Evolutionary conservation across 2,888 invertebrate species (phyloP), one percentile per base, ranked within the genome.

Genomic region (Hartigia nigra): DNA sequence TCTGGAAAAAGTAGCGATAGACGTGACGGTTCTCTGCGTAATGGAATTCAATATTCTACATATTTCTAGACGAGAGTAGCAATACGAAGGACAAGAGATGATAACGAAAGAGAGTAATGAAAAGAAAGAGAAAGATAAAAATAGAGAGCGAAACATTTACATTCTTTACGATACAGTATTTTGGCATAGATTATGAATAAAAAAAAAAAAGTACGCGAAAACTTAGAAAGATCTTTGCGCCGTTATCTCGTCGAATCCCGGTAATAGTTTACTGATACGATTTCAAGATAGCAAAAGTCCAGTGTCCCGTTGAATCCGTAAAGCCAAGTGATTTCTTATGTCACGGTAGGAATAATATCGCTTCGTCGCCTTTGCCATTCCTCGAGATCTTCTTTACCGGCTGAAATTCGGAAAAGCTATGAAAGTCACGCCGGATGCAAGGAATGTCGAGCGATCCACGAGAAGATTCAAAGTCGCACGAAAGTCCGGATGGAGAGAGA

Each of bases 261-360:
- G 9, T 23, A 9, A 2, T 9, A 55, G 55, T 2, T 55, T 55
- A 55, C 55, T 9, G 55, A 23, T 55, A 23, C 55, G 55, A 55
- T 55, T 55, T 55, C 55, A 23, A 55, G 0, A 55, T 1, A 2
- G 23, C 55, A 55, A 2, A 55, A 55, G 55, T 55, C 55, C 55
- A 55, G 23, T 55, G 55, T 23, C 55, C 55, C 55, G 55, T 72
- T 74, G 78, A 79, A 84, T 85, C 86, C 84, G 82, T 78, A 79
- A 76, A 55, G 81, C 84, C 85, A 88, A 88, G 88, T 88, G 88
- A 88, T 86, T 88, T 88, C 83, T 84, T 84, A 84, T 88, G 88
- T 88, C 82, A 77, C 82, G 70, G 55, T 12, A 9, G 75, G 80
- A 81, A 81, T 84, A 82, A 85, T 80, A 82, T 82, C 80, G 14